Conservation (phyloP, 2,797 vertebrate genomes). For the Phalanger gymnotis region DNA sequence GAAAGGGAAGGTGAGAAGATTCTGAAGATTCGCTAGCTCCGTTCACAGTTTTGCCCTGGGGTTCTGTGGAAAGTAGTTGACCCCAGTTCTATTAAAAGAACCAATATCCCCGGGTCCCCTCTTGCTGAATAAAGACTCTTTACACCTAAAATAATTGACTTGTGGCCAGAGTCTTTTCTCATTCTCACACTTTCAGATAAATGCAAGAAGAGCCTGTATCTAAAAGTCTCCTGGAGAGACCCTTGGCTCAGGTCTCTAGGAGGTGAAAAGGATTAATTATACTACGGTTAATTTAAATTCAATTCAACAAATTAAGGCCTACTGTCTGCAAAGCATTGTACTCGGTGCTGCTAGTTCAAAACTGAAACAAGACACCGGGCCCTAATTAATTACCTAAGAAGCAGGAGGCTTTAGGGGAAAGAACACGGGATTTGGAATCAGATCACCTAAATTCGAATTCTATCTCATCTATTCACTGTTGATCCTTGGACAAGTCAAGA, state of each 20-base stretch:
- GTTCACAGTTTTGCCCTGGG: not conserved
- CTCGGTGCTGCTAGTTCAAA: not conserved
- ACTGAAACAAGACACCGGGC: not conserved
- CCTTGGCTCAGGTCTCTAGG: not conserved
- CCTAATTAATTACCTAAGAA: constrained; percentile 6
- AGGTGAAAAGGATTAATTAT: constrained; percentile 5
- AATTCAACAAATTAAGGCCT: not conserved
- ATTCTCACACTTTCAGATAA: not conserved
- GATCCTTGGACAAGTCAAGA: not conserved
- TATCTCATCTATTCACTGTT: not conserved
- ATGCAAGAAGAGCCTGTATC: not conserved
- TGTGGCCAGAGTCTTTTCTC: not conserved
- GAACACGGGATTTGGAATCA: not conserved
- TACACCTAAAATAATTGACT: constrained; percentile 6
- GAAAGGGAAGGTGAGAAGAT: not conserved
- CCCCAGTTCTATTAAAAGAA: not conserved
- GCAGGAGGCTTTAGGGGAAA: not conserved
- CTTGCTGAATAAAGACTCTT: constrained; percentile 2
- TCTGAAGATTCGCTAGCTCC: not conserved
- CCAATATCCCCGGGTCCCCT: not conserved
- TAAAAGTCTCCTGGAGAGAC: not conserved
- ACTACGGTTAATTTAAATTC: constrained; percentile 2
- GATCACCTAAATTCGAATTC: not conserved
- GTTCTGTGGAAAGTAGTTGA: not conserved
- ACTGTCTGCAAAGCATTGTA: not conserved